Base-by-base conservation (phyloP, 2,888 invertebrate genomes). In the Cabera pusaria region DNA sequence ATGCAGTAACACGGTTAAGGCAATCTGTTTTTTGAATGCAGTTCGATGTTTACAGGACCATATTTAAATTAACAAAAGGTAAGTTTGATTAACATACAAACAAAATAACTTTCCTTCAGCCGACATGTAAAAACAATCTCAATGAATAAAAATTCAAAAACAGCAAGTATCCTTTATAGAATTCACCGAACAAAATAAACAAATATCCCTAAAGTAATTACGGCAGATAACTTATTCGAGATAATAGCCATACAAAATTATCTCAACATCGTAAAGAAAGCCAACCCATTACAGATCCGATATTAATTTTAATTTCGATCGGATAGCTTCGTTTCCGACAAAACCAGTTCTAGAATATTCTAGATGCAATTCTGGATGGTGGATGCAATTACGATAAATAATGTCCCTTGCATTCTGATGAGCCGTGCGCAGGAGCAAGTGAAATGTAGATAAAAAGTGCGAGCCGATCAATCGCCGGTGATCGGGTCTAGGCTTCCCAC, bases 401-500 rank as follows among this genome's bases (percentile, higher is more conserved):
- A 60, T 64, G 56, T 56, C 55, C 32, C 48, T 59, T 51, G 42
- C 50, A 56, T 46, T 21, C 42, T 56, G 50, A 59, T 55, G 63
- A 57, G 42, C 20, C 41, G 33, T 58, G 62, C 21, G 34, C 28
- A 16, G 28, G 24, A 9, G 54, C 50, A 44, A 43, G 49, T 49
- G 38, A 57, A 52, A 42, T 17, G 52, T 50, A 36, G 50, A 61
- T 68, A 68, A 69, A 70, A 71, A 61, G 34, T 26, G 42, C 25
- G 45, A 39, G 44, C 39, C 55, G 50, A 69, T 68, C 70, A 71
- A 70, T 71, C 66, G 70, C 61, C 11, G 17, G 17, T 7, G 20
- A 34, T 29, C 28, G 53, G 62, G 62, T 57, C 62, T 66, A 61
- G 67, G 59, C 72, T 84, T 83, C 84, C 82, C 84, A 85, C 83